Evolutionary conservation across 2,797 vertebrate species (phyloP), one percentile per base, ranked within the genome.

Genomic region (Halcyon badia): DNA sequence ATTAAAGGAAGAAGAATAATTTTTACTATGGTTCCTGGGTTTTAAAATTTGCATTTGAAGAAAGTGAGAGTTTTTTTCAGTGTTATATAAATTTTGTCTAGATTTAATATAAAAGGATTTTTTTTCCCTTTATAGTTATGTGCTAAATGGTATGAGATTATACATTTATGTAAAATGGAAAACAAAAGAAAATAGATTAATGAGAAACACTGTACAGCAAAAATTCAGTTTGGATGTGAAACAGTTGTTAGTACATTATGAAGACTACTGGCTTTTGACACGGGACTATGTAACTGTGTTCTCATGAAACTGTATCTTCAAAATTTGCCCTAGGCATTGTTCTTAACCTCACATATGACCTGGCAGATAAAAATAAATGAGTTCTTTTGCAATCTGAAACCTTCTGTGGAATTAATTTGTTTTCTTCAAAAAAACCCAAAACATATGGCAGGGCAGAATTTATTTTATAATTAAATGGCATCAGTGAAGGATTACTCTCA

Each of bases 391-490:
- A 72, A 44, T 80, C 17, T 31, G 52, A 88, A 83, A 48, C 56
- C 39, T 94, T 83, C 49, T 39, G 37, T 72, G 69, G 65, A 83
- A 83, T 92, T 85, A 3, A 80, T 83, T 90, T 89, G 30, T 91
- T 95, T 94, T 85, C 57, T 75, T 83, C 5, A 20, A 56, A 82
- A 87, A 62, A 37, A 3, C 1, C 33, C 6, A 56, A 33, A 61
- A n/a, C 41, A 48, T 83, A 83, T 84, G 57, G 60, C 69, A 87
- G 42, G 39, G 33, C 52, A 88, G 71, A 94, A 81, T 92, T 95
- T 87, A 87, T 94, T 94, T 79, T 90, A 76, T 78, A 95, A 96
- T 95, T 94, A 94, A 92, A 65, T 83, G 49, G 54, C 79, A 79
- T 83, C 87, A 76, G n/a, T 0, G 0, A 75, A 94, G 82, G 72